Evolutionary conservation across 2,113 vertebrate species (phyloP).

Genomic region (Mixornis gularis): DNA sequence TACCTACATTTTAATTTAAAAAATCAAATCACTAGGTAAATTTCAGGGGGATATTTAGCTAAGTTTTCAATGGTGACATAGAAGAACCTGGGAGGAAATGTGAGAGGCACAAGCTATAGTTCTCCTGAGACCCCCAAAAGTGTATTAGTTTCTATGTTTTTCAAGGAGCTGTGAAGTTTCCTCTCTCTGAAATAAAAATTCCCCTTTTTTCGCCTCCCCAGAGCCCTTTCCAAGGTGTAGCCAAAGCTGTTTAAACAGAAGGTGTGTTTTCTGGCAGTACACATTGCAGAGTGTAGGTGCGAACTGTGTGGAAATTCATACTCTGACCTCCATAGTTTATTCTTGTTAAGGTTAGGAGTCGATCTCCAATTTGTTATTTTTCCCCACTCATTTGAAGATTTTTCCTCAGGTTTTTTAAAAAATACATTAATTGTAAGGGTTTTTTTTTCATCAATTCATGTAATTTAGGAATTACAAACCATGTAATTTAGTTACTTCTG

Average conservation of each 20-base stretch:
- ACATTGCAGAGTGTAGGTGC: neutral
- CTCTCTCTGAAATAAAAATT: neutral
- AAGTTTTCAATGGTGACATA: neutral
- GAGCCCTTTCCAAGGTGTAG: neutral
- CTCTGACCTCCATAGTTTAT: neutral
- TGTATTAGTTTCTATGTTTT: neutral
- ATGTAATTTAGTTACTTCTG: slow-evolving; percentile 23
- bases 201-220: neutral
- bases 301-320: neutral
- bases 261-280: neutral
- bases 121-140: neutral
- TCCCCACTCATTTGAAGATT: neutral
- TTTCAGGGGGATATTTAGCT: neutral
- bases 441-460: neutral
- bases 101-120: neutral
- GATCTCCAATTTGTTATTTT: neutral
- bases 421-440: neutral
- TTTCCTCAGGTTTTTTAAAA: slow-evolving; percentile 2
- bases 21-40: neutral
- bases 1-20: neutral
- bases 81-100: neutral
- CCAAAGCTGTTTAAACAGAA: neutral
- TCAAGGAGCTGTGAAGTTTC: neutral
- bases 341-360: neutral
- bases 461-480: neutral